Evolutionary conservation across 1,140 invertebrate species (phyloP).

Genomic region (Melitaea cinxia): DNA sequence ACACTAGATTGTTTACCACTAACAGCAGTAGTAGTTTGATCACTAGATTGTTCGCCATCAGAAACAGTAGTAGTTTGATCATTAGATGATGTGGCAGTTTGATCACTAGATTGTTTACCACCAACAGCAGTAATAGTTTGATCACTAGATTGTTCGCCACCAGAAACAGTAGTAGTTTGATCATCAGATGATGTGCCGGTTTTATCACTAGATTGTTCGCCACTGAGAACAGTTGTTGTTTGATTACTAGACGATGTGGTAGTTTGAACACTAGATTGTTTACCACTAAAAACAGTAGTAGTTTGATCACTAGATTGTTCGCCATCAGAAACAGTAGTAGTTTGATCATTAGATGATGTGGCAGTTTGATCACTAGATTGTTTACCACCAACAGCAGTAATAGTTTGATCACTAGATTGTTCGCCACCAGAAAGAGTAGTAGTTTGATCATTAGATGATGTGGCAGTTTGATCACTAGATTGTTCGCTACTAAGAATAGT

Average conservation of each 20-base stretch:
- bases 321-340: neutral
- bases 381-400: no score
- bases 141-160: no score
- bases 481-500: neutral
- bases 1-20: no score
- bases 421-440: neutral
- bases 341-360: neutral
- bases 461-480: neutral
- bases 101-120: no score
- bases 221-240: neutral
- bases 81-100: no score
- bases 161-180: neutral
- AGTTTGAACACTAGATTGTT: neutral
- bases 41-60: no score
- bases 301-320: neutral
- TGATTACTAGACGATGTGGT: no score
- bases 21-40: no score
- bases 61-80: no score
- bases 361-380: no score
- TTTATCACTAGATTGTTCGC: neutral
- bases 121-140: no score
- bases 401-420: neutral
- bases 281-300: neutral
- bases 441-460: neutral
- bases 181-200: neutral